Percentiles rank a stretch among this genome's conserved stretches.
Evolutionary conservation across 2,888 invertebrate genomes (phyloP).

Genomic region (Cylloceria caligata): DNA sequence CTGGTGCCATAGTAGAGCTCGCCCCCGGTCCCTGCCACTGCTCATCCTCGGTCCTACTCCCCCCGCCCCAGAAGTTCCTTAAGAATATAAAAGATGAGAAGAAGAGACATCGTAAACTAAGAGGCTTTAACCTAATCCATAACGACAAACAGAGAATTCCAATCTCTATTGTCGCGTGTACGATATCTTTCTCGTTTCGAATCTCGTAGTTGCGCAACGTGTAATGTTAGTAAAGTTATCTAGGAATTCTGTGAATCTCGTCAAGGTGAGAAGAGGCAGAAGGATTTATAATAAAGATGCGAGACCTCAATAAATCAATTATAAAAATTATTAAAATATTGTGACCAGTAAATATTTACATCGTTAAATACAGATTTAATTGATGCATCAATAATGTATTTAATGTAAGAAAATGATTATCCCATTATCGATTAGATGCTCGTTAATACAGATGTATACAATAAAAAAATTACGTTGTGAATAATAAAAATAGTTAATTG

Average conservation of each 20-base stretch:
- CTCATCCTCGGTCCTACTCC: not conserved
- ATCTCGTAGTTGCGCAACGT: slow-evolving; percentile 28
- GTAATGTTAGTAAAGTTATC: not conserved
- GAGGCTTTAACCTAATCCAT: slow-evolving; percentile 48
- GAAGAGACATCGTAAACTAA: slow-evolving; percentile 42
- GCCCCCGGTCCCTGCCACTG: slow-evolving; percentile 29
- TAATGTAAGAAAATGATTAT: no score
- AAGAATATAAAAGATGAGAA: slow-evolving; percentile 12
- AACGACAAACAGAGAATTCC: slow-evolving; percentile 43
- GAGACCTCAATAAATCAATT: not conserved
- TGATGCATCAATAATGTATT: no score
- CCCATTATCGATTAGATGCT: no score
- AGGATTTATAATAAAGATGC: not conserved
- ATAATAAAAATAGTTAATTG: no score
- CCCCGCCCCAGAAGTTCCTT: not conserved
- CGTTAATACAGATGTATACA: no score
- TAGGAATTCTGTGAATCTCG: not conserved
- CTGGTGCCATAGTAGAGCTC: slow-evolving; percentile 69
- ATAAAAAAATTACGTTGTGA: no score
- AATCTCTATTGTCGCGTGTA: slow-evolving; percentile 28
- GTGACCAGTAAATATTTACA: not conserved
- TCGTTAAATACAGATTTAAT: not conserved
- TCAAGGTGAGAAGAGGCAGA: not conserved
- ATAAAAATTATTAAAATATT: not conserved
- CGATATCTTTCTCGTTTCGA: slow-evolving; percentile 8